phyloP scores from a whole-genome alignment of 2,888 invertebrate species.

The Choreutis nemorana region DNA sequence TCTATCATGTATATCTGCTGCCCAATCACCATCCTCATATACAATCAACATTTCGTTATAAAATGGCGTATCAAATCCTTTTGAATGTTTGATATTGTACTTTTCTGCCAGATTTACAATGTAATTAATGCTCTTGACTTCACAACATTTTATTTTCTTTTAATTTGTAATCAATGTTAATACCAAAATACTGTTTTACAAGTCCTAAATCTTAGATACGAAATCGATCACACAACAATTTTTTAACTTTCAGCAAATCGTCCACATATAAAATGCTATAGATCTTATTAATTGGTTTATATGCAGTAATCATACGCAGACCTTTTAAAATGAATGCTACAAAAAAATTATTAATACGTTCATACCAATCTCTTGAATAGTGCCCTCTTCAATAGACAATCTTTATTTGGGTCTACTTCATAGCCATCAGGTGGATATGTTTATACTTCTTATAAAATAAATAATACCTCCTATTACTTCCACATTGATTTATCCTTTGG shows the following conservation, averaged over 20 bases:
- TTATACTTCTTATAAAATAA: neutral
- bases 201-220: constrained; percentile 3
- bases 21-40: constrained; percentile 4
- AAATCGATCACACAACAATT: constrained; percentile 1
- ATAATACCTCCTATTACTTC: too few species aligned
- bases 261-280: neutral
- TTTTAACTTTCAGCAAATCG: constrained; percentile 1
- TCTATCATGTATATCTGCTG: constrained; percentile 3
- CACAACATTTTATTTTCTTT: constrained; percentile 1
- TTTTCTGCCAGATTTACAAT: constrained; percentile 1
- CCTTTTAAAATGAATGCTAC: constrained; percentile 1
- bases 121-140: constrained; percentile 3
- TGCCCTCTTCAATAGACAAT: neutral
- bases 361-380: neutral
- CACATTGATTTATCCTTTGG: too few species aligned
- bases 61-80: constrained; percentile 4
- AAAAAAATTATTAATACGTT: constrained; percentile 5
- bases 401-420: neutral
- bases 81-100: constrained; percentile 1
- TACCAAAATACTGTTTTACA: constrained; percentile 3
- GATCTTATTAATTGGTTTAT: neutral
- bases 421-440: neutral
- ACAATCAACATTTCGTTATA: neutral
- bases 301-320: constrained; percentile 4
- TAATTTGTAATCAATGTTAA: constrained; percentile 3